phyloP scores from a whole-genome alignment of 2,797 vertebrate species.

The Galagoides demidoff region DNA sequence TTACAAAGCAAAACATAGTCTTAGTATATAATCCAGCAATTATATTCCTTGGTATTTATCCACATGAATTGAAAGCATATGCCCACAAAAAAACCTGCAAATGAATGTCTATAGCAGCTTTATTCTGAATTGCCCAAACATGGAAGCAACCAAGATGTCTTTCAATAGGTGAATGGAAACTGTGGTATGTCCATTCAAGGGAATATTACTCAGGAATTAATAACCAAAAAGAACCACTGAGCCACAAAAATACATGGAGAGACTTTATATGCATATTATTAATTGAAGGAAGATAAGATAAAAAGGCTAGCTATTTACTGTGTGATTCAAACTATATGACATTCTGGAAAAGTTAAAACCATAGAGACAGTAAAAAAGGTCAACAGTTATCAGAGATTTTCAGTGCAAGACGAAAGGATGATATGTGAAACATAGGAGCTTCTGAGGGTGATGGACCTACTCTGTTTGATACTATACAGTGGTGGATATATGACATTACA shows the following conservation, averaged over 20 bases:
- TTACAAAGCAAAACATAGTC: neutral
- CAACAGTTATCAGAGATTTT: neutral
- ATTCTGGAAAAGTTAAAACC: neutral
- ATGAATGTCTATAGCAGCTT: neutral
- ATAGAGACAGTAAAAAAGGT: neutral
- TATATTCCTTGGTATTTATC: neutral
- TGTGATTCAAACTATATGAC: neutral
- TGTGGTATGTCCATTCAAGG: neutral
- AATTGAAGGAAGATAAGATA: neutral
- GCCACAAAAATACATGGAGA: neutral
- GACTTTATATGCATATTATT: neutral
- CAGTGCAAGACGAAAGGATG: neutral
- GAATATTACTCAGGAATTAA: neutral
- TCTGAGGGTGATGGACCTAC: neutral
- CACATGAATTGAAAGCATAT: neutral
- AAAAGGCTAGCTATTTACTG: neutral
- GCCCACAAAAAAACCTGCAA: neutral
- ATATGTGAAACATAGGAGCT: neutral
- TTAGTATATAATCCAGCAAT: neutral
- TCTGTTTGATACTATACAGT: neutral
- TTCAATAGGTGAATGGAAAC: neutral
- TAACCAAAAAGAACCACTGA: neutral
- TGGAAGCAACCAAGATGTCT: neutral
- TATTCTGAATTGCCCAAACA: neutral
- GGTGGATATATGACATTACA: neutral